Evolutionary conservation across 2,888 invertebrate genomes (phyloP).

Genomic region (Listrodromus nycthemerus): DNA sequence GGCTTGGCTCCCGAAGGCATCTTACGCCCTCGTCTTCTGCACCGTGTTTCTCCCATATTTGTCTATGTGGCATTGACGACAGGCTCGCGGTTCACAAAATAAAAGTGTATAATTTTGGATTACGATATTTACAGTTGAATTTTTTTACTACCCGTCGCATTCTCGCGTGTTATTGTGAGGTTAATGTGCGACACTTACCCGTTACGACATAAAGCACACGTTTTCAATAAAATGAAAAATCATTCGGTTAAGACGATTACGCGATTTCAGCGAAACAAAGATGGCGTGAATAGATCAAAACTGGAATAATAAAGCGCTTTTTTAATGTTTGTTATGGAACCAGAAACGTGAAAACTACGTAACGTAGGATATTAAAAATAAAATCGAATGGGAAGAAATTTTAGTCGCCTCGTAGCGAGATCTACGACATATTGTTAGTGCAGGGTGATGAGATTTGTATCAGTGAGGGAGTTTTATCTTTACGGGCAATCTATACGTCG

Average conservation of each 20-base stretch:
- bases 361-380: not conserved
- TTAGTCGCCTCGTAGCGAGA: not conserved
- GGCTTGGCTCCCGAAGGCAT: too few species aligned
- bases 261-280: not conserved
- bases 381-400: not conserved
- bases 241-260: not conserved
- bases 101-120: not conserved
- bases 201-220: slow-evolving; percentile 49
- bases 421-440: slow-evolving; percentile 54
- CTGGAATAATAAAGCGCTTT: too few species aligned
- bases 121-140: too few species aligned
- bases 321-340: not conserved
- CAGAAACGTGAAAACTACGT: not conserved
- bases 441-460: slow-evolving; percentile 42
- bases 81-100: not conserved
- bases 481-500: slow-evolving; percentile 60
- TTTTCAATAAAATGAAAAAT: not conserved
- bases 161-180: slow-evolving; percentile 31
- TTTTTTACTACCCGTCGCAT: slow-evolving; percentile 1
- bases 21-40: too few species aligned
- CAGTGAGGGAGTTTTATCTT: slow-evolving; percentile 50
- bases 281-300: too few species aligned
- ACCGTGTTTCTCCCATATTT: too few species aligned
- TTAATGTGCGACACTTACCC: slow-evolving; percentile 64
- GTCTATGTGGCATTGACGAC: too few species aligned